These are phyloP conservation scores for Parazoanthus darwini DNA, from an alignment of 92 coral and sea anemone species.

Conservation along the genomic window DNA sequence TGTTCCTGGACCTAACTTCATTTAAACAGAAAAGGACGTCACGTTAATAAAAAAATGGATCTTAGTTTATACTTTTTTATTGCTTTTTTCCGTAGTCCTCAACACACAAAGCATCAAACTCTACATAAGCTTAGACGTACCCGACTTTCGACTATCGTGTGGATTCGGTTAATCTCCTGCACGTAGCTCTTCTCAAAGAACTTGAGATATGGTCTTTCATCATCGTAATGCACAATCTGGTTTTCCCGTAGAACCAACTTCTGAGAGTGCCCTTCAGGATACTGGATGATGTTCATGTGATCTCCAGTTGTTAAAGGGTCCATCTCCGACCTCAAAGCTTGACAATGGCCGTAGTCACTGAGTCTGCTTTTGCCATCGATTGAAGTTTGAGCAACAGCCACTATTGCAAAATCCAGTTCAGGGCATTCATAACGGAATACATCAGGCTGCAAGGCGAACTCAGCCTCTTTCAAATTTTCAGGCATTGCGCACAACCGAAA, in stretches of 20 bases:
- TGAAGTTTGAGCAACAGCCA: not conserved
- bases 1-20: too few relatives aligned
- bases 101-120: not conserved
- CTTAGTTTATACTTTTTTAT: too few relatives aligned
- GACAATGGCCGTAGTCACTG: slow-evolving; percentile 6
- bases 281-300: slow-evolving; percentile 4
- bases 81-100: not conserved
- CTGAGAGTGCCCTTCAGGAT: not conserved
- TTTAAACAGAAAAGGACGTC: too few relatives aligned
- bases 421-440: not conserved
- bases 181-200: not conserved
- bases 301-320: not conserved
- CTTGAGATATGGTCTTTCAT: not conserved
- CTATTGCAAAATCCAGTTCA: not conserved
- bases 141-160: not conserved
- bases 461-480: not conserved
- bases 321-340: not conserved
- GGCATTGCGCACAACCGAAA: not conserved
- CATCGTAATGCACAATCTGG: slow-evolving; percentile 2
- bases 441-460: not conserved
- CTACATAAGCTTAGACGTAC: not conserved
- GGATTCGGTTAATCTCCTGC: not conserved
- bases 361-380: not conserved
- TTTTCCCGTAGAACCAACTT: not conserved
- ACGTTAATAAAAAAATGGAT: too few relatives aligned